A percentile compares a stretch with the other conserved stretches of the same genome.
Conservation (phyloP, 2,113 vertebrate genomes). For the Corythornis vintsioides region DNA sequence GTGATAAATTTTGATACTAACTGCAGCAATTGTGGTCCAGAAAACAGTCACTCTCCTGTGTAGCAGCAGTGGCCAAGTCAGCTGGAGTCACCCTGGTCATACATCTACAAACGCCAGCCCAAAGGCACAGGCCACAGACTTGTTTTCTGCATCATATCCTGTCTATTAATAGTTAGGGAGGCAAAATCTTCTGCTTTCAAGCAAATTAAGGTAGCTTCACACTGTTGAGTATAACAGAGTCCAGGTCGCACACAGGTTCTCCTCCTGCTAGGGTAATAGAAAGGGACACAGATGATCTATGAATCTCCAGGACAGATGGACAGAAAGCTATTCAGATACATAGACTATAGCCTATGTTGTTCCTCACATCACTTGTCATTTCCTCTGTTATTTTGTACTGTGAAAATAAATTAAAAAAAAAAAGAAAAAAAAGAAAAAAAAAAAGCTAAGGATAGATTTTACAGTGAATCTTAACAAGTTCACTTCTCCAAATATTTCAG, state of each 20-base stretch:
- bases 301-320: background rate
- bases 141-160: background rate
- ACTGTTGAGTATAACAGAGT: accelerated
- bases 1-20: background rate
- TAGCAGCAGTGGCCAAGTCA: background rate
- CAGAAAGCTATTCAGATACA: background rate
- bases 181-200: background rate
- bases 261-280: background rate
- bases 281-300: background rate
- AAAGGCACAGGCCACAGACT: background rate
- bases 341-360: background rate
- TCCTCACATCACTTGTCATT: background rate
- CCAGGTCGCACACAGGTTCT: background rate
- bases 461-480: background rate
- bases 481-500: background rate
- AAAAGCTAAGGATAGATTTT: background rate
- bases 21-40: background rate
- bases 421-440: too few relatives aligned
- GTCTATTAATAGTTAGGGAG: background rate
- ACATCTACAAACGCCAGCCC: background rate
- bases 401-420: background rate
- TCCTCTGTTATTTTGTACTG: background rate
- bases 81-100: background rate
- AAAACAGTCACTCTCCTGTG: accelerated
- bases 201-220: background rate